Conservation (phyloP, 1,140 invertebrate genomes). For the Atta cephalotes region DNA sequence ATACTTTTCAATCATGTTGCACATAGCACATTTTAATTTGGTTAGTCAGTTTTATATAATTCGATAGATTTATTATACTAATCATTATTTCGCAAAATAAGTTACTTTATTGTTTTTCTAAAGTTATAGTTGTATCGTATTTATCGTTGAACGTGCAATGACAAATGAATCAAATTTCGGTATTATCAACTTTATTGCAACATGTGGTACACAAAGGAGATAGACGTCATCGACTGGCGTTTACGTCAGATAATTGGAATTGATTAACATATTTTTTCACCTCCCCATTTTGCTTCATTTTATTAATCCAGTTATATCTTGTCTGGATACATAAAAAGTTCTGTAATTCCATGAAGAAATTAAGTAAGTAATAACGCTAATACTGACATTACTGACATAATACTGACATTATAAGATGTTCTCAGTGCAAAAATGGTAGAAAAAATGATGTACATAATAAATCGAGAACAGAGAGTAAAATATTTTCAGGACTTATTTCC, state of each 20-base stretch:
- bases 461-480: constrained; percentile 31
- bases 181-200: constrained; percentile 38
- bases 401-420: background rate
- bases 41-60: constrained; percentile 14
- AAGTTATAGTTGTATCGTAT: constrained; percentile 10
- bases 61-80: constrained; percentile 21
- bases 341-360: constrained; percentile 13
- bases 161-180: constrained; percentile 27
- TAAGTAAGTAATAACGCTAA: background rate
- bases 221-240: background rate
- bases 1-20: constrained; percentile 78
- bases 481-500: background rate
- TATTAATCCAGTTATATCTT: constrained; percentile 17
- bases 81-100: constrained; percentile 35
- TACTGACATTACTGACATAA: background rate
- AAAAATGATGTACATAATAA: constrained; percentile 48
- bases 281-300: background rate
- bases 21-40: constrained; percentile 80
- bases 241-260: constrained; percentile 16
- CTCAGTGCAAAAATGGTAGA: background rate
- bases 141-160: constrained; percentile 30
- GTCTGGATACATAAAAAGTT: constrained; percentile 33
- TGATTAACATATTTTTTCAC: constrained; percentile 4
- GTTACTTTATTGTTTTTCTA: background rate
- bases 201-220: background rate